phyloP scores from a whole-genome alignment of 1,140 invertebrate genomes.

The Phocides pigmalion region DNA sequence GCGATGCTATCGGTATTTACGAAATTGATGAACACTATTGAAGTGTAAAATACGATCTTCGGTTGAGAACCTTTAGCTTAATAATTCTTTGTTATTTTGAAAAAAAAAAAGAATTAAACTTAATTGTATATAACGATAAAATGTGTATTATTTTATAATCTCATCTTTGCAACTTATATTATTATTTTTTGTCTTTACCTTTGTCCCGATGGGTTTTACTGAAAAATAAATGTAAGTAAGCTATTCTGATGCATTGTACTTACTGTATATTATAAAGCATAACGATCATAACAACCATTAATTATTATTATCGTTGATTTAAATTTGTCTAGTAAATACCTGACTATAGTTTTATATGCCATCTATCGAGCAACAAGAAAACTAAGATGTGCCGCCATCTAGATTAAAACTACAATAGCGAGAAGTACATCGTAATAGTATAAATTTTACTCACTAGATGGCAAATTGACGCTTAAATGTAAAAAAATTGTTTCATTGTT shows the following conservation, averaged over 20 bases:
- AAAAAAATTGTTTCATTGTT: not conserved
- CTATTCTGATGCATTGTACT: no score
- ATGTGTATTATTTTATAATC: constrained; percentile 36
- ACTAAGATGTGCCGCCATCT: constrained; percentile 5
- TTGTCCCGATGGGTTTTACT: no score
- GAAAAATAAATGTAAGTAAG: no score
- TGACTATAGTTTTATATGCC: not conserved
- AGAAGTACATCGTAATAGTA: not conserved
- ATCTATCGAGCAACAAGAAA: not conserved
- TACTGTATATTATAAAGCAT: no score
- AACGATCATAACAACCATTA: no score
- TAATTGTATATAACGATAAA: constrained; percentile 72
- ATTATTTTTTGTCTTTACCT: no score
- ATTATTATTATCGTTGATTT: no score
- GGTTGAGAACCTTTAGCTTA: constrained; percentile 74
- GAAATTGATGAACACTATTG: constrained; percentile 22
- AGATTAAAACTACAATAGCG: not conserved
- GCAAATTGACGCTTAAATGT: not conserved
- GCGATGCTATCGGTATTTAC: constrained; percentile 2
- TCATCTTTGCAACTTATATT: no score
- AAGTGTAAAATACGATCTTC: constrained; percentile 46
- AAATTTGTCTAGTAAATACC: no score
- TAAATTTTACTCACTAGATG: not conserved
- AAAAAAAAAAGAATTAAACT: constrained; percentile 67
- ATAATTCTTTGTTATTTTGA: constrained; percentile 77